Evolutionary conservation across 2,797 vertebrate species (phyloP).

Genomic region (Threskiornis aethiopicus): DNA sequence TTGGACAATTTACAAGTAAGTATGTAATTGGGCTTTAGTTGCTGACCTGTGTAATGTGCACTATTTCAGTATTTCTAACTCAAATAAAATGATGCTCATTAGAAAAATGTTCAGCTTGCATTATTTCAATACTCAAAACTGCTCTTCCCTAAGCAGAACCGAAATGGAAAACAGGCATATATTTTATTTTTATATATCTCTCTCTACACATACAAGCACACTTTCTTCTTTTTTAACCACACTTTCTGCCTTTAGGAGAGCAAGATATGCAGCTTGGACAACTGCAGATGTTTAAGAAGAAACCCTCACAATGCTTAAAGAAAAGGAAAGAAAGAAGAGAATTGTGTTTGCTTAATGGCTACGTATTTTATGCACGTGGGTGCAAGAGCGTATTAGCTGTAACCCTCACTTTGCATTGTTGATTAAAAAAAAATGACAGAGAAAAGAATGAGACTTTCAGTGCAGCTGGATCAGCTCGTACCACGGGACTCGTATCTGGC

Average conservation of each 20-base stretch:
- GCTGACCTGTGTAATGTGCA: conserved; percentile 45
- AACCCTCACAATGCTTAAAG: background rate
- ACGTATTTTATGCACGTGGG: background rate
- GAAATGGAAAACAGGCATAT: background rate
- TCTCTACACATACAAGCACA: background rate
- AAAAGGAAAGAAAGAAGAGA: background rate
- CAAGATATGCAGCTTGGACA: background rate
- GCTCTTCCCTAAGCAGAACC: conserved; percentile 9
- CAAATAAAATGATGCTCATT: conserved; percentile 51
- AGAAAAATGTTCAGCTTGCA: conserved; percentile 44
- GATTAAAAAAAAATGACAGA: background rate
- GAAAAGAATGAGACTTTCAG: conserved; percentile 58
- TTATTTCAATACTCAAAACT: background rate
- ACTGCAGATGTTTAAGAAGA: conserved; percentile 23
- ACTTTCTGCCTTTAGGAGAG: background rate
- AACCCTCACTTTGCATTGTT: background rate
- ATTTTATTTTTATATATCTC: background rate
- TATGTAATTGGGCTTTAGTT: conserved; percentile 30
- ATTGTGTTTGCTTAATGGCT: background rate
- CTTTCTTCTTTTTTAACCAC: background rate
- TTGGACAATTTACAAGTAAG: conserved; percentile 37
- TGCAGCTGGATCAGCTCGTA: conserved; percentile 64
- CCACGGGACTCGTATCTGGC: conserved; percentile 35
- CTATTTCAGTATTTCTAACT: conserved; percentile 36
- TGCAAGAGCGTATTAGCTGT: background rate